Conservation (phyloP, 2,888 invertebrate genomes). For the Harpalus rufipes region DNA sequence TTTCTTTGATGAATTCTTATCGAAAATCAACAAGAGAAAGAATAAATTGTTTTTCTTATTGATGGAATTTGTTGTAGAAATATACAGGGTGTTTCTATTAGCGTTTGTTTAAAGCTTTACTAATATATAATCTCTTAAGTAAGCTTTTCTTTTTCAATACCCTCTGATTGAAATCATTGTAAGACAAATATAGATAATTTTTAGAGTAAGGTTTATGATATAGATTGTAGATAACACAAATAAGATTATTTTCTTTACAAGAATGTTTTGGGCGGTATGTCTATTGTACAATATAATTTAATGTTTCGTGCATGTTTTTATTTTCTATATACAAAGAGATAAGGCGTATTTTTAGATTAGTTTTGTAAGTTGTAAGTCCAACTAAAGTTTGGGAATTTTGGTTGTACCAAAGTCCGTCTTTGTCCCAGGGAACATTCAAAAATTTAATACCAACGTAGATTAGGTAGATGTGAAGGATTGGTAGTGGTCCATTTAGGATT, state of each 20-base stretch:
- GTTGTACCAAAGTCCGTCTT: constrained; percentile 58
- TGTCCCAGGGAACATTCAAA: constrained; percentile 61
- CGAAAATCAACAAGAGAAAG: constrained; percentile 34
- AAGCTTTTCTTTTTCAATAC: constrained; percentile 58
- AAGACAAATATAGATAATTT: constrained; percentile 43
- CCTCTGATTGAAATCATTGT: constrained; percentile 60
- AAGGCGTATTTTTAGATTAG: constrained; percentile 55
- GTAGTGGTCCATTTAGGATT: constrained; percentile 22
- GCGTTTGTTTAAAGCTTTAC: constrained; percentile 53
- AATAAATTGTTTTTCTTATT: constrained; percentile 33
- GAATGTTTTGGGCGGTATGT: constrained; percentile 57
- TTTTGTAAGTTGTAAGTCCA: constrained; percentile 51
- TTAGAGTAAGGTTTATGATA: constrained; percentile 47
- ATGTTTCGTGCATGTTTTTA: constrained; percentile 59
- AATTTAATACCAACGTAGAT: constrained; percentile 51
- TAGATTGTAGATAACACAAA: constrained; percentile 53
- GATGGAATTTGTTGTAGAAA: constrained; percentile 42
- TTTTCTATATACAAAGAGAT: constrained; percentile 50
- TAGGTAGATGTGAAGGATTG: constrained; percentile 27
- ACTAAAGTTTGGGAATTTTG: constrained; percentile 50
- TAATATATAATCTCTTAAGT: constrained; percentile 54
- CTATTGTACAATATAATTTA: constrained; percentile 60
- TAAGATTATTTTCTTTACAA: constrained; percentile 65
- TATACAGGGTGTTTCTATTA: constrained; percentile 35
- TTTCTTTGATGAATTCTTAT: constrained; percentile 43